Base-by-base conservation (phyloP, 2,888 invertebrate species). In the Myopa tessellatipennis region DNA sequence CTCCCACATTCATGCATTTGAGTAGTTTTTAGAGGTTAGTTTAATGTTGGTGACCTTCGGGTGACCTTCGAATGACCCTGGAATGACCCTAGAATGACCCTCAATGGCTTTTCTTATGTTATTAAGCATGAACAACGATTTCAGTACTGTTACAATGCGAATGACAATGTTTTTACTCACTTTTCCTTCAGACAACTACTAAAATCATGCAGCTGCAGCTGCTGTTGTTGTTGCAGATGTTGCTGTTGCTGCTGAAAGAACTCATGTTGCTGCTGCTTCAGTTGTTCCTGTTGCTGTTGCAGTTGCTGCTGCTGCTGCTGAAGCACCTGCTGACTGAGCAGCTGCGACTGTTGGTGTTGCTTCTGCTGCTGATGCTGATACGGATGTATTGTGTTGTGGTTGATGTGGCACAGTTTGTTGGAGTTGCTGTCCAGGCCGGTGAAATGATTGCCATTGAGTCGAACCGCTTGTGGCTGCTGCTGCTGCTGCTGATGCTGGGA, bases 131-230 rank as follows among this genome's bases (percentile, higher is more conserved):
- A 26, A 26, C 26, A 26, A 26, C 26, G 26, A 26, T 26, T 26
- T 10, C 1, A 45, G 45, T 6, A 45, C 45, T 8, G 10, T 3
- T 10, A 10, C 45, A 45, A 45, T 45, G 45, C 1, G 7, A 45
- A 45, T 45, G 45, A 55, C 55, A 55, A n/a, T n/a, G 14, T n/a
- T 55, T 73, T 72, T 84, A 89, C 89, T 89, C 85, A 89, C 89
- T 88, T 88, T 85, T 89, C 89, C 85, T 87, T 87, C 83, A 87
- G 84, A 84, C 87, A 87, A 85, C 85, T 85, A 83, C 84, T 86
- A 83, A 83, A 86, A 81, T 88, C 87, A 81, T 84, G 85, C 82
- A 85, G 87, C 40, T 75, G 68, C 40, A 36, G 26, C 5, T 63
- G 40, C 50, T 65, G 74, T 26, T 82, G 80, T 34, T 81, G 86